Base-by-base conservation (phyloP, 1,140 invertebrate genomes). In the Drosophila tani region DNA sequence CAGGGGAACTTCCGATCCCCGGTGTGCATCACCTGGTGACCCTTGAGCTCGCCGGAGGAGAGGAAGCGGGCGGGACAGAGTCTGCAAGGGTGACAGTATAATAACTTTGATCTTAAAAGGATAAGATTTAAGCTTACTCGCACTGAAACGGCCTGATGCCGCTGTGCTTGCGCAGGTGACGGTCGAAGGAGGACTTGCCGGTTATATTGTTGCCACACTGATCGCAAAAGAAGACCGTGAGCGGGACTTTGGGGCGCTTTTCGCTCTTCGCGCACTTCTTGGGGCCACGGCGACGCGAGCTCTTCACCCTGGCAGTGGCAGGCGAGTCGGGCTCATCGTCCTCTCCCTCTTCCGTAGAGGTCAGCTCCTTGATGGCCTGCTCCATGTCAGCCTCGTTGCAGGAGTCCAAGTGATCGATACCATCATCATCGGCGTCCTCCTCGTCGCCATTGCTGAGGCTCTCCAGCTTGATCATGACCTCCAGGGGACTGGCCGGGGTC, bases 11-110 rank as follows among this genome's bases (percentile, higher is more conserved):
- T 87, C 0, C 82, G 58, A 59, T 73, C 82, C 0, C 86, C 87
- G 0, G 86, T 91, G 41, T 91, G 86, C 67, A 70, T 82, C 17
- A 87, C 82, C 50, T 87, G 88, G 21, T 91, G 86, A 8, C 91
- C 74, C n/a, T 92, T 92, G 0, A 92, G 76, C 38, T 92, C 91
- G 2, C 85, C 83, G 12, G 83, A 67, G 14, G 91, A 91, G 0
- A 87, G 73, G 29, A 92, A 92, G 7, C 91, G 77, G 14, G 86
- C 78, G 0, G 91, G 76, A 29, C 91, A 92, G 4, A 74, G 53
- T 27, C 84, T 87, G 40, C 4, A 29, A 51, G 14, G 0, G 32
- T 41, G 17, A 46, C 5, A 24, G 27, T 9, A 12, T 21, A 0
- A 12, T 38, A 40, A 0, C 8, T 15, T n/a, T 21, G 0, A 8